These are phyloP conservation scores for Onthophagus taurus DNA, from an alignment of 1,140 invertebrate species.

Conservation along the genomic window DNA sequence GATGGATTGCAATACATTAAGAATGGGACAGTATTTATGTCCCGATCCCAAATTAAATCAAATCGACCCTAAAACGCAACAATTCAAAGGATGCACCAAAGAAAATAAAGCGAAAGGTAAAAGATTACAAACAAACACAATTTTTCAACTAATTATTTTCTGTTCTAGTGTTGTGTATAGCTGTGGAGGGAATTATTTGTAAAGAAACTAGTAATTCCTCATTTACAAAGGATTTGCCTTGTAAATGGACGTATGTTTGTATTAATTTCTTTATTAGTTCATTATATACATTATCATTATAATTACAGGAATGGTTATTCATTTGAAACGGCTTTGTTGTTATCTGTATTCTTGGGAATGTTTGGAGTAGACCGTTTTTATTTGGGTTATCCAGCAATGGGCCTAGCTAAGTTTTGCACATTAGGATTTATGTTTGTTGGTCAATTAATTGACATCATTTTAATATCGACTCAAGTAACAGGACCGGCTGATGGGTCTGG, in stretches of 20 bases:
- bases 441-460: conserved; percentile 87
- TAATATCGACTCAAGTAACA: conserved; percentile 86
- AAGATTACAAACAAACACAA: neutral
- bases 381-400: conserved; percentile 90
- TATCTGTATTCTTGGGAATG: conserved; percentile 94
- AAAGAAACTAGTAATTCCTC: conserved; percentile 65
- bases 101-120: conserved; percentile 71
- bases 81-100: conserved; percentile 69
- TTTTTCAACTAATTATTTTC: neutral
- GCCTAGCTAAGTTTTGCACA: conserved; percentile 89
- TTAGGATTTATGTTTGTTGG: conserved; percentile 95
- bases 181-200: conserved; percentile 75
- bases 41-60: conserved; percentile 56
- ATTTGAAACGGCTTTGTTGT: conserved; percentile 80
- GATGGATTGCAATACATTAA: conserved; percentile 59
- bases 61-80: conserved; percentile 86
- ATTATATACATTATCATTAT: neutral
- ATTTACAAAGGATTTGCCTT: conserved; percentile 75
- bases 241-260: conserved; percentile 88
- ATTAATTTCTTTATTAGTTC: neutral
- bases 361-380: conserved; percentile 97
- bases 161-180: conserved; percentile 70
- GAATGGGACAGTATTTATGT: conserved; percentile 80
- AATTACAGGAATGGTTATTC: conserved; percentile 82
- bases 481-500: conserved; percentile 93